Base-by-base conservation (phyloP, 2,888 invertebrate genomes). In the Drosophila niveifrons region DNA sequence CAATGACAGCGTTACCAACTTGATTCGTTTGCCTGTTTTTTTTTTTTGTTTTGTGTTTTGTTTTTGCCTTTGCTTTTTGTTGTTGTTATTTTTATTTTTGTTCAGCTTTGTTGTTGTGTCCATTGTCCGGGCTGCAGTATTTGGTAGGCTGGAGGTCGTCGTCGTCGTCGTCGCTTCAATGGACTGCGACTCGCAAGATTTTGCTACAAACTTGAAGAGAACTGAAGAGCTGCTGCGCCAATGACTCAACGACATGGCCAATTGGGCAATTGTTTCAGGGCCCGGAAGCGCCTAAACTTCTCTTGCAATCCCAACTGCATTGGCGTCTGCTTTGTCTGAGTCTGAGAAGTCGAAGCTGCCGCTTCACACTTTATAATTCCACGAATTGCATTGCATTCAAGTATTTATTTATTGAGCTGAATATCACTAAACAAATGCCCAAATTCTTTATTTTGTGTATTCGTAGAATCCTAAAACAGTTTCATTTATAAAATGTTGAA, bases 201-300 rank as follows among this genome's bases (percentile, higher is more conserved):
- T 44, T 55, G 39, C 13, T 13, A 23, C 23, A n/a, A n/a, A n/a
- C n/a, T n/a, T 23, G 23, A 31, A 31, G 31, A 31, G 31, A n/a
- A n/a, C 31, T 31, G 31, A 9, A 3, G 10, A 23, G 23, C 23
- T 23, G 31, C 53, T 36, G 10, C 44, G 36, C 13, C 44, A 61
- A 57, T 61, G 61, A 61, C 71, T 71, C 47, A 70, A 23, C 55
- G 55, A 56, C 75, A 57, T 50, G 70, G 47, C 59, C 70, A 75
- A 75, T 74, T 75, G 71, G 57, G 66, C 74, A 74, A 74, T 75
- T 74, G 71, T 71, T 62, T 57, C 18, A 18, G 50, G 51, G 58
- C 53, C 75, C 73, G 75, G 75, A 75, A 75, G 50, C 66, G 51
- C 53, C 17, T 13, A 17, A 13, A 13, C 34, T n/a, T 31, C 55